These are phyloP conservation scores for Hofmannophila pseudospretella DNA, from an alignment of 2,888 invertebrate species.

Conservation along the genomic window DNA sequence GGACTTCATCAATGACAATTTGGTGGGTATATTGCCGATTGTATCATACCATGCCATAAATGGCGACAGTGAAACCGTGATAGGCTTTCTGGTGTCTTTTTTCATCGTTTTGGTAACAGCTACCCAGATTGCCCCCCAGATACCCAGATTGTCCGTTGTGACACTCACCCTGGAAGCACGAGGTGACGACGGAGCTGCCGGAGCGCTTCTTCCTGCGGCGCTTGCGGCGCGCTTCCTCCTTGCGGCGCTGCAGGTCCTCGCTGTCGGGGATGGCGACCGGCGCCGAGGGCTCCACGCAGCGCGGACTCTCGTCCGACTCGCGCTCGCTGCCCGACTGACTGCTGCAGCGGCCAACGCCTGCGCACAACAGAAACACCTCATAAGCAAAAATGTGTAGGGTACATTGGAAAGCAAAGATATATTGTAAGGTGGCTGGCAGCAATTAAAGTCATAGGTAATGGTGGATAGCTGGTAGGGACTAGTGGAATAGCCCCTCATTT, in stretches of 20 bases:
- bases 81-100: background rate
- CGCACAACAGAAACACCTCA: no score
- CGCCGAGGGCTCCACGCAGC: slow-evolving; percentile 67
- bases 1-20: no score
- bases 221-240: slow-evolving; percentile 92
- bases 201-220: slow-evolving; percentile 94
- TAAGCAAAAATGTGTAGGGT: no score
- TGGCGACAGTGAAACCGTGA: no score
- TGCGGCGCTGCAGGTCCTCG: slow-evolving; percentile 84
- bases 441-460: no score
- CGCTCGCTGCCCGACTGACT: slow-evolving; percentile 77
- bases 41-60: no score
- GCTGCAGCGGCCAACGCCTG: slow-evolving; percentile 74
- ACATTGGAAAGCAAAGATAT: no score
- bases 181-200: slow-evolving; percentile 91
- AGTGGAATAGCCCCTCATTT: no score
- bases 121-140: background rate
- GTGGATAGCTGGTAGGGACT: no score
- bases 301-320: slow-evolving; percentile 61
- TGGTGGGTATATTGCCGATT: no score
- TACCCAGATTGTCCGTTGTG: no score
- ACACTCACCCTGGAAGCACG: slow-evolving; percentile 89
- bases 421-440: no score
- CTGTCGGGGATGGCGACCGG: slow-evolving; percentile 79
- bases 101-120: background rate